Conservation (phyloP, 2,113 vertebrate species). For the Fulica atra region DNA sequence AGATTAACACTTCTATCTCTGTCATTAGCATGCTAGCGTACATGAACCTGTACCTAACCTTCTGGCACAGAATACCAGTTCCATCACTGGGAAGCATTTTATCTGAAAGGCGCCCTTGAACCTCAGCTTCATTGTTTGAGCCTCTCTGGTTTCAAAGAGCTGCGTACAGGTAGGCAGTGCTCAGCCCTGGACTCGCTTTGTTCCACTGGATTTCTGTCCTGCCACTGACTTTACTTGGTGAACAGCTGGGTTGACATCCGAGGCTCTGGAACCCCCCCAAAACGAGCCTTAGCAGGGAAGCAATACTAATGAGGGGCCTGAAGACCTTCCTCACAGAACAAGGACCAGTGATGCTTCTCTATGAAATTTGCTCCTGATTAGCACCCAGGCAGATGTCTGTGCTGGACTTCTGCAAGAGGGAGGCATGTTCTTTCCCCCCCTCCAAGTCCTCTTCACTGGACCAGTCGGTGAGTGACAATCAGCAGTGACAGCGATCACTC, state of each 20-base stretch:
- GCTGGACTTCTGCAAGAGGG: background rate
- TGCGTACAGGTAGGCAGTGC: background rate
- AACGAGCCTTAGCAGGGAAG: background rate
- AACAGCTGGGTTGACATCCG: background rate
- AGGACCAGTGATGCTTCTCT: background rate
- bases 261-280: background rate
- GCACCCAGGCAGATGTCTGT: background rate
- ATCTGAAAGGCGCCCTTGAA: background rate
- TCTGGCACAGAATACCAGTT: background rate
- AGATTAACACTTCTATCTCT: background rate
- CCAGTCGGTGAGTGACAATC: too few relatives aligned
- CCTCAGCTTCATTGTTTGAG: background rate
- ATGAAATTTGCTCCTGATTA: background rate
- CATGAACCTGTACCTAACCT: background rate
- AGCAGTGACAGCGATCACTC: too few relatives aligned
- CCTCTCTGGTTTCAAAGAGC: background rate
- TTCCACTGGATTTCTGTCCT: background rate
- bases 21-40: background rate
- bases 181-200: background rate
- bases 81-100: background rate
- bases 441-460: background rate
- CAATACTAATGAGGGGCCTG: accelerated
- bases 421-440: background rate
- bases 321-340: accelerated
- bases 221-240: background rate